Percentiles rank a stretch among this genome's conserved stretches.
phyloP scores from a whole-genome alignment of 37 sponge, comb jelly and placozoan species.

The Crambe crambe region DNA sequence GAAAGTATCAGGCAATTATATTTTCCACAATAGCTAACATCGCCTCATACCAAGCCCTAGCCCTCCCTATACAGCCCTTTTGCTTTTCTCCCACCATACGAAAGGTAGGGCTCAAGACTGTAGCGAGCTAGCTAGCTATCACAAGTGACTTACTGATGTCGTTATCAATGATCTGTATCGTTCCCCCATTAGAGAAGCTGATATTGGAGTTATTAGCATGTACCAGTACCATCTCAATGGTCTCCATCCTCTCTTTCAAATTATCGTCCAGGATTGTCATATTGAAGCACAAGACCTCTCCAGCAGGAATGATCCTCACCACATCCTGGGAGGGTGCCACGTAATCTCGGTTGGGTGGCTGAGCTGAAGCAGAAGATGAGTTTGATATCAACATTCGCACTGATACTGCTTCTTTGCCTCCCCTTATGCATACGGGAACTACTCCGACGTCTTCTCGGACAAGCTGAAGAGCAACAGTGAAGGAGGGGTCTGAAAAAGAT shows the following conservation, averaged over 20 bases:
- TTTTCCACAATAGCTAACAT: no score
- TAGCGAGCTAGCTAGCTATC: no score
- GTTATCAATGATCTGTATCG: neutral
- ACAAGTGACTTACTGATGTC: slow-evolving; percentile 5
- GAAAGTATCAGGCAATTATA: no score
- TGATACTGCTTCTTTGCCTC: neutral
- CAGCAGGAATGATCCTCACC: neutral
- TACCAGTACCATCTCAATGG: neutral
- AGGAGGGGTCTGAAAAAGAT: slow-evolving; percentile 10
- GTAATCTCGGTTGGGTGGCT: neutral
- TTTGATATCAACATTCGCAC: neutral
- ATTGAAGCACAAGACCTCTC: slow-evolving; percentile 4
- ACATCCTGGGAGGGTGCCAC: neutral
- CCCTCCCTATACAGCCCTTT: no score
- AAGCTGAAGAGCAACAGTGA: neutral
- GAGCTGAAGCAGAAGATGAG: neutral
- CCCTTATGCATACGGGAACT: neutral
- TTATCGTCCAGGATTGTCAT: slow-evolving; percentile 4
- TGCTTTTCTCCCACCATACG: no score
- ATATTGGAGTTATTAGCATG: neutral
- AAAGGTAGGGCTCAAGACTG: no score
- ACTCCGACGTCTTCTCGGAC: neutral
- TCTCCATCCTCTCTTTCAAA: slow-evolving; percentile 6
- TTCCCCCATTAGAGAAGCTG: neutral
- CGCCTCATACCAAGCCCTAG: no score